Evolutionary conservation across 2,888 invertebrate species (phyloP).

Genomic region (Protonemura montana): DNA sequence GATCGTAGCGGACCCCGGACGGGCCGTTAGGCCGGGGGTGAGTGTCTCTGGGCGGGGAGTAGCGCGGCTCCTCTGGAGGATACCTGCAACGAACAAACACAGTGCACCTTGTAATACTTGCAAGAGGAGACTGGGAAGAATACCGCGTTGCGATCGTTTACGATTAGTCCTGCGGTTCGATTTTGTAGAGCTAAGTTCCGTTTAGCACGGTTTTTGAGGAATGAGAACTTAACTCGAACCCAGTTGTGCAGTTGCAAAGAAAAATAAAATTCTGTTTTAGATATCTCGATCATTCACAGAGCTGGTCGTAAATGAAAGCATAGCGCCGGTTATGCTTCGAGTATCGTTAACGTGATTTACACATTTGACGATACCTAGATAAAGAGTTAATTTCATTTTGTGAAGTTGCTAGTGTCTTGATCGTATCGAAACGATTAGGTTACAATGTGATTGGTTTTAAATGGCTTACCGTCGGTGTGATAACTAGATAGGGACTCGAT

Average conservation of each 20-base stretch:
- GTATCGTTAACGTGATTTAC: not conserved
- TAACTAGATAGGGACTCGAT: not conserved
- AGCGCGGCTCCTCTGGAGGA: not conserved
- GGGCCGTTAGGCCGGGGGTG: not conserved
- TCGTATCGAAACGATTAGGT: not conserved
- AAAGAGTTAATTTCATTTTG: not conserved
- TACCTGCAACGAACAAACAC: not conserved
- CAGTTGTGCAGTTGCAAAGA: too few species aligned
- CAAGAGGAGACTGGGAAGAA: not conserved
- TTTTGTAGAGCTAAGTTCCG: not conserved
- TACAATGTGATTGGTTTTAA: not conserved
- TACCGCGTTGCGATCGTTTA: not conserved
- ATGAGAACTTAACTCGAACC: too few species aligned
- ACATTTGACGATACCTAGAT: not conserved
- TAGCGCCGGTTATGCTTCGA: not conserved
- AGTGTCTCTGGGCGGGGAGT: not conserved
- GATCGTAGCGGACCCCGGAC: not conserved
- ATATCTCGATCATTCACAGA: not conserved
- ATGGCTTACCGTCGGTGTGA: not conserved
- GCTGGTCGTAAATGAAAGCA: not conserved
- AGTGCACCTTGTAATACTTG: not conserved
- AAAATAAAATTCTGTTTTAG: too few species aligned
- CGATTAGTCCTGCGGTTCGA: not conserved
- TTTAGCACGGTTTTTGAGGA: too few species aligned
- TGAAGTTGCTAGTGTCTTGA: not conserved